phyloP scores from a whole-genome alignment of 1,140 invertebrate species.

The Trichoplusia ni region DNA sequence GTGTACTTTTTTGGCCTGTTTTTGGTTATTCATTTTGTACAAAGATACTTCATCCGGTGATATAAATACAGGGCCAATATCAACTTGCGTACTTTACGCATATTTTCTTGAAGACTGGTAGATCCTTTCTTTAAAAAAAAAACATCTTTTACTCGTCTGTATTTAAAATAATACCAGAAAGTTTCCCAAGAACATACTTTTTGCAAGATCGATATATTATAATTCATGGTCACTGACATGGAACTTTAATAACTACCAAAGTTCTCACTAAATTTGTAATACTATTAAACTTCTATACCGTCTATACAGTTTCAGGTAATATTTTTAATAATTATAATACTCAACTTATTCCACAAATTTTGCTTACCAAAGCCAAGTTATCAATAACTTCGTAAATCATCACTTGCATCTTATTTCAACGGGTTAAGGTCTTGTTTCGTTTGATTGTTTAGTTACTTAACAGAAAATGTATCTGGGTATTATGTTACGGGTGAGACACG shows the following conservation, averaged over 20 bases:
- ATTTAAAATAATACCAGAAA: too few species aligned
- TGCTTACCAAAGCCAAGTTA: constrained; percentile 11
- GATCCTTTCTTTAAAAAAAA: too few species aligned
- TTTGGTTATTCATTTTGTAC: too few species aligned
- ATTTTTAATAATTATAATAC: constrained; percentile 25
- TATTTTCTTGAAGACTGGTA: too few species aligned
- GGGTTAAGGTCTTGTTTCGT: background rate
- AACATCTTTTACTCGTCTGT: too few species aligned
- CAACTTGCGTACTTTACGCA: too few species aligned
- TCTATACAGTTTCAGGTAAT: constrained; percentile 13
- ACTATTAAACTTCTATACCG: constrained; percentile 13
- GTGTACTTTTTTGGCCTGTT: too few species aligned
- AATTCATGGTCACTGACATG: background rate
- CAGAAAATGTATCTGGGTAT: background rate
- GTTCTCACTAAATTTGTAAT: constrained; percentile 17
- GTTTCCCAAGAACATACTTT: too few species aligned
- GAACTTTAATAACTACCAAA: constrained; percentile 4
- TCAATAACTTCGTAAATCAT: background rate
- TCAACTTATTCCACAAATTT: constrained; percentile 27
- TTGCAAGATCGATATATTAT: background rate
- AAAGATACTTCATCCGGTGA: too few species aligned
- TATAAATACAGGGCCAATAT: too few species aligned
- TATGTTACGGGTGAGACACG: constrained; percentile 6
- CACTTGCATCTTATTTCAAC: background rate
- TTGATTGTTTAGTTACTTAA: background rate